A percentile compares a stretch with the other conserved stretches of the same genome.
These are phyloP conservation scores for Ostrea edulis DNA, from an alignment of 1,140 invertebrate genomes.

Conservation along the genomic window DNA sequence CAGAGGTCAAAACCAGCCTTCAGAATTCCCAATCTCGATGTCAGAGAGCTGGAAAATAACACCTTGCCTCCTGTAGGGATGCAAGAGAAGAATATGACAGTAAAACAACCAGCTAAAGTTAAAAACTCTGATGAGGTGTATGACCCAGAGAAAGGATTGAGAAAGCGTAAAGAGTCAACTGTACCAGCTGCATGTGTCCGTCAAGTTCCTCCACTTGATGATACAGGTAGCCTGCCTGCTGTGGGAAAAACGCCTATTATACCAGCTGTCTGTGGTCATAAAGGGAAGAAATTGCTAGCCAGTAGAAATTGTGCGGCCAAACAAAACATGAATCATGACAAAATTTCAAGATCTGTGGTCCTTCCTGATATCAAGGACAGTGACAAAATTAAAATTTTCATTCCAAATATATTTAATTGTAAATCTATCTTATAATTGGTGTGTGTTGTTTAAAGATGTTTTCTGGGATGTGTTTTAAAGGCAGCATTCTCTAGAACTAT, in stretches of 20 bases:
- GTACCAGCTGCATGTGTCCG: neutral
- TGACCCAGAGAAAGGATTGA: neutral
- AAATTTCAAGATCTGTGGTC: neutral
- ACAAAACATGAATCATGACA: neutral
- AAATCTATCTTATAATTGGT: no score
- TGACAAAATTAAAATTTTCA: neutral
- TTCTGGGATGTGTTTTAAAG: neutral
- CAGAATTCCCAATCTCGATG: neutral
- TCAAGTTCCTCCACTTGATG: no score
- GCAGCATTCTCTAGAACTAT: no score
- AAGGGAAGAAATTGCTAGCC: neutral
- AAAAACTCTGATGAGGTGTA: neutral
- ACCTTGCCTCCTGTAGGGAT: neutral
- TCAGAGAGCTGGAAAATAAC: neutral
- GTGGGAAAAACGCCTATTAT: no score
- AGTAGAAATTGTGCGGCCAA: neutral
- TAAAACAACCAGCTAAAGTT: no score
- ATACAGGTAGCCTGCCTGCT: no score
- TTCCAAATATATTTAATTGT: no score
- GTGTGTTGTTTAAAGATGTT: neutral
- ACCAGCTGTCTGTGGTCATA: neutral
- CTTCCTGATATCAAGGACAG: neutral
- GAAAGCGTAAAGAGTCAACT: neutral
- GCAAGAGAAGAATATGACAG: no score
- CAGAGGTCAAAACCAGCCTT: neutral